These are phyloP conservation scores for Metacarcinus magister DNA, from an alignment of 2,888 invertebrate genomes.

Conservation along the genomic window DNA sequence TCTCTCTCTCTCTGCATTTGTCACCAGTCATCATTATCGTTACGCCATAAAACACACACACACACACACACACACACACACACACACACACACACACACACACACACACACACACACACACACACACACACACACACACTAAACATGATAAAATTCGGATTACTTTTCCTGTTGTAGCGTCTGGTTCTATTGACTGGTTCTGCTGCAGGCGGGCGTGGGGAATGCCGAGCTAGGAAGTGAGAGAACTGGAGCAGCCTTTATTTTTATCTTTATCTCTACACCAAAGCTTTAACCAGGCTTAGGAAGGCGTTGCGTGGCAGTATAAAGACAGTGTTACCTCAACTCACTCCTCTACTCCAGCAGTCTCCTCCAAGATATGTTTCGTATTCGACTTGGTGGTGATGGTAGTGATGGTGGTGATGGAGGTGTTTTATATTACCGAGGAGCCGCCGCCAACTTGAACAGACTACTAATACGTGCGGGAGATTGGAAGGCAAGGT, in stretches of 20 bases:
- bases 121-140: no score
- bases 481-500: not conserved
- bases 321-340: not conserved
- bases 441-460: not conserved
- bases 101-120: not conserved
- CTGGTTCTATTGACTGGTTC: no score
- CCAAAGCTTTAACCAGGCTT: not conserved
- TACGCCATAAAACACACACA: not conserved
- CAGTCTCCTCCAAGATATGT: not conserved
- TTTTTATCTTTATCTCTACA: not conserved
- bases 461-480: not conserved
- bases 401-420: not conserved
- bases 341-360: not conserved
- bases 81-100: not conserved
- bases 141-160: not conserved
- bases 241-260: not conserved
- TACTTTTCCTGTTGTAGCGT: not conserved
- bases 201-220: not conserved
- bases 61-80: slow-evolving; percentile 31
- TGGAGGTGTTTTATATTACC: not conserved
- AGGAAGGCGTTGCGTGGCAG: not conserved
- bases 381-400: not conserved
- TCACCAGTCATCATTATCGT: not conserved
- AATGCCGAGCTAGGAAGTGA: not conserved
- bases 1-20: not conserved